Percentiles rank a stretch among this genome's conserved stretches.
Conservation (phyloP, 2,797 vertebrate genomes). For the Nannoperca australis region DNA sequence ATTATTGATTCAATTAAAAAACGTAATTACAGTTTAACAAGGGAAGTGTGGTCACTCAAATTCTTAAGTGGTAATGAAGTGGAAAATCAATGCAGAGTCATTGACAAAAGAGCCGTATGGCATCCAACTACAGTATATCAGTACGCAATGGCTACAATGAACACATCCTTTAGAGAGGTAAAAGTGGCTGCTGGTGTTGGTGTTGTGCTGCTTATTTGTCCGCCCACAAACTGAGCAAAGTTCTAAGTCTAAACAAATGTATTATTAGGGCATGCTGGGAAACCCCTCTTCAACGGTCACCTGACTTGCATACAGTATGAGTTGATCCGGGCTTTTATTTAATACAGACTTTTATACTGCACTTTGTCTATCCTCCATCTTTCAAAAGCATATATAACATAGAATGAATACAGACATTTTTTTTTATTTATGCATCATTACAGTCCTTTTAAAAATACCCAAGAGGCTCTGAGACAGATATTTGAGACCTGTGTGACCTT, state of each 20-base stretch:
- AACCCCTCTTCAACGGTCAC: neutral
- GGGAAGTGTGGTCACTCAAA: neutral
- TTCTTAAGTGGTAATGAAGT: constrained; percentile 21
- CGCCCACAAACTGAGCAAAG: constrained; percentile 60
- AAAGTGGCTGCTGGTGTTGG: neutral
- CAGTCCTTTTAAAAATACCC: neutral
- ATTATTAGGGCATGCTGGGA: constrained; percentile 4
- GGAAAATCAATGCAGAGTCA: constrained; percentile 33
- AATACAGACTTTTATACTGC: neutral
- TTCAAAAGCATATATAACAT: neutral
- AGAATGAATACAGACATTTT: neutral
- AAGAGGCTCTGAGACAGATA: neutral
- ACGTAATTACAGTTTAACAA: constrained; percentile 7
- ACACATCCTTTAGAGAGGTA: neutral
- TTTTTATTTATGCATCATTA: neutral
- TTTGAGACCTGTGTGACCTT: neutral
- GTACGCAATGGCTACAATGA: neutral
- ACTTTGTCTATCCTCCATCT: neutral
- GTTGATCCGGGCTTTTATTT: neutral
- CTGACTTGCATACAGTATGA: constrained; percentile 9
- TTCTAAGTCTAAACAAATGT: constrained; percentile 54
- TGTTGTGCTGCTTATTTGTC: constrained; percentile 16
- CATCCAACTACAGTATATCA: neutral
- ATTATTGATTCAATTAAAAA: constrained; percentile 11
- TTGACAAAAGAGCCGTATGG: neutral